A percentile compares a stretch with the other conserved stretches of the same genome.
These are phyloP conservation scores for Papilio aristodemus DNA, from an alignment of 1,140 invertebrate genomes.

Conservation along the genomic window DNA sequence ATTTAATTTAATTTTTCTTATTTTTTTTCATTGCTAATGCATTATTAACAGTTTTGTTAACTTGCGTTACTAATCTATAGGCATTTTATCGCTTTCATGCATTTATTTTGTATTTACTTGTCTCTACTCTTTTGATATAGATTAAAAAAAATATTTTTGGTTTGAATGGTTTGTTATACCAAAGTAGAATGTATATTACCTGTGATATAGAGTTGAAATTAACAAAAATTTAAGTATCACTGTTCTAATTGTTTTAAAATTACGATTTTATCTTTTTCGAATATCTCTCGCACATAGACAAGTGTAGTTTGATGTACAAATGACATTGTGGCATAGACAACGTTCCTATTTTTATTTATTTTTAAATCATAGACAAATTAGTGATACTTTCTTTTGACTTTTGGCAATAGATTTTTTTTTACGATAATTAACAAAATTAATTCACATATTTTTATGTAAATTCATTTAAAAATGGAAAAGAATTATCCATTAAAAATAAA, in stretches of 20 bases:
- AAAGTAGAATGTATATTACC: constrained; percentile 29
- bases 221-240: background rate
- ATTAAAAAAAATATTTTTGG: background rate
- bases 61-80: constrained; percentile 1
- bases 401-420: too few relatives aligned
- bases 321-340: constrained; percentile 3
- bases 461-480: background rate
- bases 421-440: background rate
- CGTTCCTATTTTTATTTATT: constrained; percentile 8
- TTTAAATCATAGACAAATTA: constrained; percentile 8
- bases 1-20: background rate
- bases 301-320: constrained; percentile 17
- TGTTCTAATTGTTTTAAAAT: background rate
- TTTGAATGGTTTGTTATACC: constrained; percentile 27
- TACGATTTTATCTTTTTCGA: background rate
- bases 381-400: background rate
- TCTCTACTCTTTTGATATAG: constrained; percentile 3
- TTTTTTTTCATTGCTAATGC: constrained; percentile 1
- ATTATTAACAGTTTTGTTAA: background rate
- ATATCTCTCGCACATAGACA: constrained; percentile 16
- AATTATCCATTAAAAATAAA: background rate
- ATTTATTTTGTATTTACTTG: constrained; percentile 22
- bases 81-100: background rate
- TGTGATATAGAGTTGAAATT: constrained; percentile 32
- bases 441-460: background rate